Evolutionary conservation across 2,888 invertebrate genomes (phyloP).

Genomic region (Eristalis arbustorum): DNA sequence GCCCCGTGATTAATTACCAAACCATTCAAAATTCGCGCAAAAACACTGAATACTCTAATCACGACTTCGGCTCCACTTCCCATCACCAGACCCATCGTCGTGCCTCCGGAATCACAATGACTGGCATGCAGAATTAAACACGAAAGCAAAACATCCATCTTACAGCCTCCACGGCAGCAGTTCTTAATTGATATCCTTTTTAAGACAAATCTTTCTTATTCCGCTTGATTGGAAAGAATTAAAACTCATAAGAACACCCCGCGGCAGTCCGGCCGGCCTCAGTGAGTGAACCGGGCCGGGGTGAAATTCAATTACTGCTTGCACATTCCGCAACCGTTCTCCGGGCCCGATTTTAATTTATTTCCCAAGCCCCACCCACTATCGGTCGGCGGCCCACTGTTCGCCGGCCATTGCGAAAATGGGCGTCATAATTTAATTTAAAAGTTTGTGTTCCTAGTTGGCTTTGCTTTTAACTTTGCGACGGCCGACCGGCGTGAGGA

Average conservation of each 20-base stretch:
- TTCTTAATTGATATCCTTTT: constrained; percentile 53
- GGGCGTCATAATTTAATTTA: constrained; percentile 70
- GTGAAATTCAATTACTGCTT: constrained; percentile 59
- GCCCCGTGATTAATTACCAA: no score
- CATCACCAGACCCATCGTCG: not conserved
- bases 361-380: not conserved
- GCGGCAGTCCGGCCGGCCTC: not conserved
- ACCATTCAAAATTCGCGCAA: no score
- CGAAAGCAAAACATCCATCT: not conserved
- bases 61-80: not conserved
- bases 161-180: not conserved
- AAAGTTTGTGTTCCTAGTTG: constrained; percentile 65
- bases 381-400: not conserved
- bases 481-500: constrained; percentile 17
- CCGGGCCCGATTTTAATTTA: not conserved
- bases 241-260: not conserved
- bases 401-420: constrained; percentile 27
- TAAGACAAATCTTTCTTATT: constrained; percentile 15
- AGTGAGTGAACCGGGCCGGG: not conserved
- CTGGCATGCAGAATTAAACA: not conserved
- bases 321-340: constrained; percentile 27
- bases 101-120: not conserved
- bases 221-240: constrained; percentile 40
- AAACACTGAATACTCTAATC: not conserved
- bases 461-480: constrained; percentile 56